phyloP scores from a whole-genome alignment of 35 echinoderm and acorn worm genomes.

The Chiridota heheva region DNA sequence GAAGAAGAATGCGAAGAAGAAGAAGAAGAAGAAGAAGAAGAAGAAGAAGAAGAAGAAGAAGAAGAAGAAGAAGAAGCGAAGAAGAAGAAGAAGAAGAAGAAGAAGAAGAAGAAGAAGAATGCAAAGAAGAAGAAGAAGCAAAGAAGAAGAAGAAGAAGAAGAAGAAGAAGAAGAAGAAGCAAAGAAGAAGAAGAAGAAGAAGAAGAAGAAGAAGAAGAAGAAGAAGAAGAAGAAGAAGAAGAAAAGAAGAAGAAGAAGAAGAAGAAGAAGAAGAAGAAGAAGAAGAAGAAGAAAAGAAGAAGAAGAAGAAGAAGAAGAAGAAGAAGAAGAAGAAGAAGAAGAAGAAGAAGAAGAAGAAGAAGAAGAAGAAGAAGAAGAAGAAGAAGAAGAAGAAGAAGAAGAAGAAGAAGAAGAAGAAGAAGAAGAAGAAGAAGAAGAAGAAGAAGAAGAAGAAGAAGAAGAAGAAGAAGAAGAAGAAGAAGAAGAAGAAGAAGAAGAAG shows the following conservation, averaged over 20 bases:
- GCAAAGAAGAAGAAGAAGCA: too few species aligned
- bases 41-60: constrained; percentile 9
- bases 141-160: too few species aligned
- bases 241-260: neutral
- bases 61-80: too few species aligned
- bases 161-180: too few species aligned
- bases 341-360: constrained; percentile 4
- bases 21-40: neutral
- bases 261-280: constrained; percentile 9
- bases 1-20: too few species aligned
- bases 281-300: constrained; percentile 8
- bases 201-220: constrained; percentile 9
- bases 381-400: constrained; percentile 3
- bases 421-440: neutral
- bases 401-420: constrained; percentile 8
- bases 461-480: too few species aligned
- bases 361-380: neutral
- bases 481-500: too few species aligned
- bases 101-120: too few species aligned
- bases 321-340: constrained; percentile 9
- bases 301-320: constrained; percentile 8
- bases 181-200: neutral
- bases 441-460: too few species aligned
- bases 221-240: constrained; percentile 8
- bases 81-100: too few species aligned